These are phyloP conservation scores for Amblyraja radiata DNA, from an alignment of 2,797 vertebrate species.

Conservation along the genomic window DNA sequence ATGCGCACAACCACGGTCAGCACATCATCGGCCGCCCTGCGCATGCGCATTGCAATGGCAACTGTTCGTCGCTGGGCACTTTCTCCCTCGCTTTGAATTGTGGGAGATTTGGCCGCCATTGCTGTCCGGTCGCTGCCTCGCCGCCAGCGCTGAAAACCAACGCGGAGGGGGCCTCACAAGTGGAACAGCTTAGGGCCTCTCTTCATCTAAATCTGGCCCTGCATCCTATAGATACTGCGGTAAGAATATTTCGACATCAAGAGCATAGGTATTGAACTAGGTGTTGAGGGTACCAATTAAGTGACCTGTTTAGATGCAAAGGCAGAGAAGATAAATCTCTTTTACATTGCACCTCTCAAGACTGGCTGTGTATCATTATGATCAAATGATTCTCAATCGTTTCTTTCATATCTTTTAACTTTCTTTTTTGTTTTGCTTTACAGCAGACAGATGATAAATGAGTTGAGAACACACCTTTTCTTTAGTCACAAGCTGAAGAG, in stretches of 20 bases:
- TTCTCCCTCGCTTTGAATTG: too few relatives aligned
- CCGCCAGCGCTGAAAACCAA: too few relatives aligned
- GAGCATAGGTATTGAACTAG: background rate
- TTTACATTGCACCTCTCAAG: background rate
- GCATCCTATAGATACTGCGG: background rate
- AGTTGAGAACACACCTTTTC: constrained; percentile 18
- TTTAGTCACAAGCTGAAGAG: constrained; percentile 28
- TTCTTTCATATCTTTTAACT: background rate
- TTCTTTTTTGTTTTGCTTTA: constrained; percentile 10
- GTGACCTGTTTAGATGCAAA: background rate
- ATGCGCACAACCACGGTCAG: too few relatives aligned
- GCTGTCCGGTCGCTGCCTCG: too few relatives aligned
- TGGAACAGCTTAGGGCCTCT: too few relatives aligned
- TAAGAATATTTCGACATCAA: background rate
- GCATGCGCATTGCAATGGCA: too few relatives aligned
- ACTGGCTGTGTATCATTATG: background rate
- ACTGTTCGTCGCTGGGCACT: too few relatives aligned
- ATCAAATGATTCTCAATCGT: background rate
- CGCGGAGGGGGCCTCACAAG: too few relatives aligned
- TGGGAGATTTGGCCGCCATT: too few relatives aligned
- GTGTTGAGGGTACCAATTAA: background rate
- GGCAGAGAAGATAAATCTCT: background rate
- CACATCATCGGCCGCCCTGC: too few relatives aligned
- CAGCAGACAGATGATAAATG: constrained; percentile 19
- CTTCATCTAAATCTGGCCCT: too few relatives aligned